phyloP scores from a whole-genome alignment of 35 echinoderm and acorn worm species.

The Amphiura filiformis region DNA sequence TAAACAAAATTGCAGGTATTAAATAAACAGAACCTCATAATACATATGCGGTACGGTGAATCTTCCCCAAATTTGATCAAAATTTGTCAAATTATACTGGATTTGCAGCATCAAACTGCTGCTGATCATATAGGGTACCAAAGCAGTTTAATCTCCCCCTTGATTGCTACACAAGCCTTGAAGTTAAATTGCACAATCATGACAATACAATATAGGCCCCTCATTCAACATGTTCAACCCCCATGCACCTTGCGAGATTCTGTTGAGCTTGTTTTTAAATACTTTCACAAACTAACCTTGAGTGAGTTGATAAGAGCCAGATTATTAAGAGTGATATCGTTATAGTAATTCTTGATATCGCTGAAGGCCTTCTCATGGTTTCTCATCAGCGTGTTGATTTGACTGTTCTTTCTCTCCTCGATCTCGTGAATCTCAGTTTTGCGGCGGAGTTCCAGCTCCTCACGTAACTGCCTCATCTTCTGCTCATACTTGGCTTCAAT shows the following conservation, averaged over 20 bases:
- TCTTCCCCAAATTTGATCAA: no score
- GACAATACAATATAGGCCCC: no score
- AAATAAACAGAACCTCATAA: background rate
- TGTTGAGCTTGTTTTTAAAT: no score
- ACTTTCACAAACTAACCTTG: no score
- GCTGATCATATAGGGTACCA: no score
- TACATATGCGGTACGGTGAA: background rate
- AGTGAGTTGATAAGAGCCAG: slow-evolving; percentile 98
- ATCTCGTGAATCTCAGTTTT: slow-evolving; percentile 99
- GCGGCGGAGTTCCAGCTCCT: slow-evolving; percentile 88
- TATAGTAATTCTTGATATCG: slow-evolving; percentile 99
- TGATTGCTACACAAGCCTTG: no score
- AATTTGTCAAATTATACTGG: no score
- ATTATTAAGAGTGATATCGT: slow-evolving; percentile 99
- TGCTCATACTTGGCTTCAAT: slow-evolving; percentile 98
- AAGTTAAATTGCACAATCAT: no score
- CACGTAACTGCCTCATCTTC: slow-evolving; percentile 90
- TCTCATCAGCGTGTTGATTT: slow-evolving; percentile 98
- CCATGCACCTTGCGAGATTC: no score
- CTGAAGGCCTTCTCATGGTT: slow-evolving; percentile 99
- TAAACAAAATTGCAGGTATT: background rate
- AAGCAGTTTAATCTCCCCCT: no score
- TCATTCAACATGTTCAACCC: no score
- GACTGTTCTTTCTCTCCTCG: slow-evolving; percentile 97
- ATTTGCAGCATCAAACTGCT: no score